phyloP scores from a whole-genome alignment of 2,113 vertebrate genomes.

The Callaeas wilsoni region DNA sequence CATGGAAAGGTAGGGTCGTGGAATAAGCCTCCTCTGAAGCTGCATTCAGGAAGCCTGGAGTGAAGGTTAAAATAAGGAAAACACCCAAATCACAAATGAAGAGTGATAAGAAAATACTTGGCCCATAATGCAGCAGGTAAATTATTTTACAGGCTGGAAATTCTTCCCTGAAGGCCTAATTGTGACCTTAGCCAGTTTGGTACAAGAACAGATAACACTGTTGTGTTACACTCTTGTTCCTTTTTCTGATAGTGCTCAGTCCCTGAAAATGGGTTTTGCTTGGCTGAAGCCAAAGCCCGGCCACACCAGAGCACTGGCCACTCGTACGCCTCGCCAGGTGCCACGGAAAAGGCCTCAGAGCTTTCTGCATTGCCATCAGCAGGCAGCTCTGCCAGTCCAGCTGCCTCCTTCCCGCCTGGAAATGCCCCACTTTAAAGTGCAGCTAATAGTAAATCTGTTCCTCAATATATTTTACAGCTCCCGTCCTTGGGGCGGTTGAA shows the following conservation, averaged over 20 bases:
- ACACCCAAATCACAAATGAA: conserved; percentile 5
- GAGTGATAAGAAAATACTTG: conserved; percentile 17
- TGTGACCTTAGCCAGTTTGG: neutral
- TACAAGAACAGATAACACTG: neutral
- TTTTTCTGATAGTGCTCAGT: neutral
- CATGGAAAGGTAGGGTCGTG: neutral
- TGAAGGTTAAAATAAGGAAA: conserved; percentile 47
- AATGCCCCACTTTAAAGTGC: neutral
- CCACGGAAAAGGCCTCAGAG: rapidly evolving
- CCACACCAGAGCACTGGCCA: rapidly evolving
- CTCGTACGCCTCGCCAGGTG: rapidly evolving
- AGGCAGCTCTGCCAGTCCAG: neutral
- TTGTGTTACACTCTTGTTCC: neutral
- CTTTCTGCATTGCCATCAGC: neutral
- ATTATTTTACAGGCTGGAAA: conserved; percentile 17
- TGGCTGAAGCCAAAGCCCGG: neutral
- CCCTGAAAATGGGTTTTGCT: neutral
- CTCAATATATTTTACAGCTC: neutral
- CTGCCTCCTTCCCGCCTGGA: neutral
- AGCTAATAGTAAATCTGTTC: neutral
- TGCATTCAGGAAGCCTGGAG: conserved; percentile 71
- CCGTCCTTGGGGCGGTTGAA: neutral
- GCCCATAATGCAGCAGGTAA: conserved; percentile 46
- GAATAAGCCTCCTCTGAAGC: conserved; percentile 62
- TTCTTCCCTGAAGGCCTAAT: neutral